These are phyloP conservation scores for Artibeus lituratus DNA, from an alignment of 2,797 vertebrate species.

Conservation along the genomic window DNA sequence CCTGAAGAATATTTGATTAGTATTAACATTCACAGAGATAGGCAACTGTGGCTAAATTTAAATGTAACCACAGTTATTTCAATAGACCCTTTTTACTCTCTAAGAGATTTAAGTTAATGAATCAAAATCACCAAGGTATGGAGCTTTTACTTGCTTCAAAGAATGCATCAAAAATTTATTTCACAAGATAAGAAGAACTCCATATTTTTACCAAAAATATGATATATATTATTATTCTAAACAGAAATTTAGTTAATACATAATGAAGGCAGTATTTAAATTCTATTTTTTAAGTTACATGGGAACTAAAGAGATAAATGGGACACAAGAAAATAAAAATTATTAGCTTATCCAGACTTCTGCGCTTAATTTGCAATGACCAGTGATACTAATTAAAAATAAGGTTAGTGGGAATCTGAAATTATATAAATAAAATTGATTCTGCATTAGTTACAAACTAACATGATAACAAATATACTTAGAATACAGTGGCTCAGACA, in stretches of 20 bases:
- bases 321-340: background rate
- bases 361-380: background rate
- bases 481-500: background rate
- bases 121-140: background rate
- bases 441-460: background rate
- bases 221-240: background rate
- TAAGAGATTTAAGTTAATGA: background rate
- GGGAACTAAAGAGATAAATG: background rate
- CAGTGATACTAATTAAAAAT: background rate
- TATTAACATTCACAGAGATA: conserved; percentile 12
- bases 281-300: conserved; percentile 10
- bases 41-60: conserved; percentile 51
- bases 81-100: conserved; percentile 11
- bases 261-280: background rate
- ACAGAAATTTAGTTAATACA: background rate
- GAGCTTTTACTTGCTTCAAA: background rate
- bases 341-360: background rate
- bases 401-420: background rate
- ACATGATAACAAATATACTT: background rate
- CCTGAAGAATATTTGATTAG: conserved; percentile 8
- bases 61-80: background rate
- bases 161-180: background rate
- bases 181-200: background rate
- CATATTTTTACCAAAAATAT: background rate
- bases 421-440: background rate